Evolutionary conservation across 2,113 vertebrate genomes (phyloP).

Genomic region (Noctilio leporinus): DNA sequence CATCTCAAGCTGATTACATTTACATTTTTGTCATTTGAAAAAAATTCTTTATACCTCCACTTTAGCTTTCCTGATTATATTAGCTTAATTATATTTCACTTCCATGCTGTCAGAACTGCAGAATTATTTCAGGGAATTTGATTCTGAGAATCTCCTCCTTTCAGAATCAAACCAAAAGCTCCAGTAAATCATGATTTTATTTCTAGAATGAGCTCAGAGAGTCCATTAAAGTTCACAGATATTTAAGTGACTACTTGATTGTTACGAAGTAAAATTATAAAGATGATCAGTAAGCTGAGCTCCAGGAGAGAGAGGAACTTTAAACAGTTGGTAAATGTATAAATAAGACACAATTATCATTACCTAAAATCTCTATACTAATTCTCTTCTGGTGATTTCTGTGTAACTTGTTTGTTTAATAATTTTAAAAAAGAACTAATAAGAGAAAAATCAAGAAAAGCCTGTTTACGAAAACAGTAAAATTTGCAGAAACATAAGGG

Average conservation of each 20-base stretch:
- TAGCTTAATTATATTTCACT: background rate
- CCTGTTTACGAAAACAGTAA: background rate
- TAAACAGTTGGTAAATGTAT: background rate
- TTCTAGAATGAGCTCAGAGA: background rate
- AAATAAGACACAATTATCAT: background rate
- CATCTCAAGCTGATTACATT: conserved; percentile 19
- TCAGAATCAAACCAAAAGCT: background rate
- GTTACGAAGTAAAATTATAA: background rate
- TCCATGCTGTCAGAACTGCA: background rate
- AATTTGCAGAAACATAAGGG: background rate
- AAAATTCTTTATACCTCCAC: background rate
- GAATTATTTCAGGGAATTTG: background rate
- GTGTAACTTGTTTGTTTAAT: background rate
- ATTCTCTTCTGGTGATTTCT: background rate
- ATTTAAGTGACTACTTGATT: background rate
- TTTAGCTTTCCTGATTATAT: conserved; percentile 12
- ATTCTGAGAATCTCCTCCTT: background rate
- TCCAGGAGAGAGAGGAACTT: background rate
- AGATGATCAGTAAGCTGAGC: background rate
- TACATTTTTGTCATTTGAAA: conserved; percentile 2
- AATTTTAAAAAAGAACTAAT: background rate
- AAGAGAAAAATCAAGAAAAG: background rate
- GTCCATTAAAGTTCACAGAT: background rate
- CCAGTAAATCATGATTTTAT: background rate
- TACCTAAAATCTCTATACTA: background rate